Conservation (phyloP, 2,113 vertebrate species). For the Oceanites oceanicus region DNA sequence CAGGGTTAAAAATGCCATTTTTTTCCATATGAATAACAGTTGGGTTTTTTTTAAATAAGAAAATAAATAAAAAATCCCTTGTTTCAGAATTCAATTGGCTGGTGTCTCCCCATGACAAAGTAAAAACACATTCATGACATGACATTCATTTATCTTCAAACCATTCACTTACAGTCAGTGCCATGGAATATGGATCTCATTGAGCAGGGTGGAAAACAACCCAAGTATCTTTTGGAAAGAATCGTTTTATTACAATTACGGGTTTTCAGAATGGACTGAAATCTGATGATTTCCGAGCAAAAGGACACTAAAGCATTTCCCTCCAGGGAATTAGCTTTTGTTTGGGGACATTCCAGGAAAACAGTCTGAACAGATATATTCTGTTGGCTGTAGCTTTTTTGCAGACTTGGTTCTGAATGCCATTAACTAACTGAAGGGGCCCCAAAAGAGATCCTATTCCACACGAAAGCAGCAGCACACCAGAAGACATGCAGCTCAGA, state of each 20-base stretch:
- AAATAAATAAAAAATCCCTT: neutral
- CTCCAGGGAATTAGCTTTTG: slow-evolving; percentile 34
- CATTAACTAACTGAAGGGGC: neutral
- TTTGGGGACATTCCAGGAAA: slow-evolving; percentile 59
- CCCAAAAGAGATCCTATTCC: neutral
- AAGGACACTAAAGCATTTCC: slow-evolving; percentile 41
- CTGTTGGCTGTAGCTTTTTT: neutral
- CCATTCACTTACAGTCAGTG: slow-evolving; percentile 11
- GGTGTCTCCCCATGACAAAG: slow-evolving; percentile 10
- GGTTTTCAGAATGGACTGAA: slow-evolving; percentile 37
- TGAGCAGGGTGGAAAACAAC: slow-evolving; percentile 51
- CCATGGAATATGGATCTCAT: slow-evolving; percentile 61
- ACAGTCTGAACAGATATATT: neutral
- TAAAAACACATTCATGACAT: slow-evolving; percentile 43
- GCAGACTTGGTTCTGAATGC: slow-evolving; percentile 4
- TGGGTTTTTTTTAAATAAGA: neutral
- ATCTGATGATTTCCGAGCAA: slow-evolving; percentile 46
- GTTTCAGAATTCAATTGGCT: slow-evolving; percentile 34
- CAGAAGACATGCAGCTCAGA: neutral
- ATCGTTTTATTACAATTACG: neutral
- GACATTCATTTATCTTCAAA: slow-evolving; percentile 40
- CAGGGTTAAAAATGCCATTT: neutral
- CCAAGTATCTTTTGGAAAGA: slow-evolving; percentile 36
- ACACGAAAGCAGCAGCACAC: neutral
- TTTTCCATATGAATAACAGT: neutral